Percentiles rank a stretch among this genome's conserved stretches.
phyloP scores from a whole-genome alignment of 23 tunicate genomes.

The Trididemnum clinides region DNA sequence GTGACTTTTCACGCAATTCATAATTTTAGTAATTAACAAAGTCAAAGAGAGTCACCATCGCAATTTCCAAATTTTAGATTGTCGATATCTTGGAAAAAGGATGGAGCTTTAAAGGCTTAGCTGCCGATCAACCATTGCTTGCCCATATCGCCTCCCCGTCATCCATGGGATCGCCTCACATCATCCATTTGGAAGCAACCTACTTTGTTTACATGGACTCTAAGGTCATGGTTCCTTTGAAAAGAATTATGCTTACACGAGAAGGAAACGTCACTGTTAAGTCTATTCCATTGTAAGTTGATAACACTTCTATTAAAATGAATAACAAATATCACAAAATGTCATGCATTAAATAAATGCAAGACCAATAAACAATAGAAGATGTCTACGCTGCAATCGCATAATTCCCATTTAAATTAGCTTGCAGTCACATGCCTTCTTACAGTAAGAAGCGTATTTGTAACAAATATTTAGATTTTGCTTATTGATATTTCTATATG shows the following conservation, averaged over 20 bases:
- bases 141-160: constrained; percentile 38
- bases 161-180: constrained; percentile 44
- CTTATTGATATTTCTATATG: too few relatives aligned
- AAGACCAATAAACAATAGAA: too few relatives aligned
- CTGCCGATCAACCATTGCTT: constrained; percentile 15
- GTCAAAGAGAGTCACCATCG: too few relatives aligned
- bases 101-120: constrained; percentile 20
- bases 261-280: neutral
- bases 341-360: too few relatives aligned
- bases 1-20: too few relatives aligned
- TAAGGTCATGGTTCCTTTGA: neutral
- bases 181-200: neutral
- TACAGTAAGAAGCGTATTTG: too few relatives aligned
- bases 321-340: too few relatives aligned
- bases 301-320: too few relatives aligned
- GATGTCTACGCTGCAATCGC: neutral
- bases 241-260: constrained; percentile 5
- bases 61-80: neutral
- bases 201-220: constrained; percentile 19
- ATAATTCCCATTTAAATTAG: neutral
- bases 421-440: neutral
- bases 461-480: too few relatives aligned
- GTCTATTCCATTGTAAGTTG: neutral
- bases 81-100: constrained; percentile 41
- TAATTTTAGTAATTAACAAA: too few relatives aligned